Evolutionary conservation across 2,888 invertebrate genomes (phyloP), one percentile per base, ranked within the genome.

Genomic region (Hypolimnas misippus): DNA sequence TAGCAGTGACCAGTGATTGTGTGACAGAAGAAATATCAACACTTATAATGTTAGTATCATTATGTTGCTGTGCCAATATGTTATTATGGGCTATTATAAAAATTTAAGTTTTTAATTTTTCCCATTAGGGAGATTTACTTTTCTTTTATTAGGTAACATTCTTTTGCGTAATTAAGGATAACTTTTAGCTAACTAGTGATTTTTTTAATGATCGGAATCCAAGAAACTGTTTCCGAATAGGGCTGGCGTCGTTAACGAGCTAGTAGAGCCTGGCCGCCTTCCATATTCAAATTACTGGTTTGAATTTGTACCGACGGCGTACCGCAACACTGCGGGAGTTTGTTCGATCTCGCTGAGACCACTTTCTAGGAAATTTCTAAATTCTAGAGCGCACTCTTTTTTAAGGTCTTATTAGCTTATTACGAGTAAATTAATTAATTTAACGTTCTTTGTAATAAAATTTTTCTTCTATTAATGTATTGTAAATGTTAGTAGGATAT

Each of bases 251-350:
- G 75, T 76, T 79, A 81, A 79, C 77, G 74, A 75, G 73, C 71
- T 68, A 67, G 72, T 70, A 65, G 52, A 68, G 63, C 72, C 64
- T 63, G 70, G 72, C 73, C 73, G 75, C 73, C 81, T 80, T 81
- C 82, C 81, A 79, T 82, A 84, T 83, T 84, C 80, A 84, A 84
- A 84, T 85, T 84, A 84, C 83, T 80, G 82, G 83, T 84, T 84
- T 83, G 77, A 79, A 81, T 81, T 65, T 79, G 78, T 81, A 77
- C 76, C 42, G 65, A 61, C 25, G 25, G 73, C 70, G 68, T 67
- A 70, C 68, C 71, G 70, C 73, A 70, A 62, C 74, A 71, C 73
- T 66, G 74, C 78, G 75, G 76, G 77, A 76, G 75, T 73, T 65
- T 71, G 65, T 70, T 46, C 44, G n/a, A 21, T 46, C 44, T 62